phyloP scores from a whole-genome alignment of 2,888 invertebrate genomes.

The Allacma fusca region DNA sequence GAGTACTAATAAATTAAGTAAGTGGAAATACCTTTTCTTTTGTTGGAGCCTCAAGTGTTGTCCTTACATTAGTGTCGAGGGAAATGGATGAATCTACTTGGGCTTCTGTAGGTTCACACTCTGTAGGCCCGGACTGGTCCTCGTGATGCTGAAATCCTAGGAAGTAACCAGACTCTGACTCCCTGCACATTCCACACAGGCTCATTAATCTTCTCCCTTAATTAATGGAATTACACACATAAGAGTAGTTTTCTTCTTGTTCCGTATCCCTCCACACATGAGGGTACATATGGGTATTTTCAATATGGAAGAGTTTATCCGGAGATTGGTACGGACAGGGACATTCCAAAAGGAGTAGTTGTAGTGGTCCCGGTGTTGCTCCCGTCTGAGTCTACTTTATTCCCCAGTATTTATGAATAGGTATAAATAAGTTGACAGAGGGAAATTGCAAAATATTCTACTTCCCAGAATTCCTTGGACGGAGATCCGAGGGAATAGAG shows the following conservation, averaged over 20 bases:
- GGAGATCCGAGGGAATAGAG: too few species aligned
- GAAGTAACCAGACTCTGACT: neutral
- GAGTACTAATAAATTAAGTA: constrained; percentile 23
- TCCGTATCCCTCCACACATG: neutral
- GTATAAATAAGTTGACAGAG: too few species aligned
- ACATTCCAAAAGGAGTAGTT: too few species aligned
- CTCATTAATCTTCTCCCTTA: constrained; percentile 44
- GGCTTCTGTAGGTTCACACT: neutral
- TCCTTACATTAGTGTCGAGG: constrained; percentile 18
- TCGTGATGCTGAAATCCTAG: neutral
- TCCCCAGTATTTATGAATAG: too few species aligned
- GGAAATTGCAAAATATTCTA: too few species aligned
- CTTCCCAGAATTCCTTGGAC: too few species aligned
- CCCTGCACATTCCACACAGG: constrained; percentile 36
- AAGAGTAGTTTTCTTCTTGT: neutral
- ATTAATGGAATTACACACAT: constrained; percentile 44
- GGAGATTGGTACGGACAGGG: too few species aligned
- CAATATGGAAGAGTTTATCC: too few species aligned
- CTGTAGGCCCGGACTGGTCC: too few species aligned
- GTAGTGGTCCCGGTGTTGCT: too few species aligned
- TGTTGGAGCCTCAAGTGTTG: constrained; percentile 25
- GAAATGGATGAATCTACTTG: constrained; percentile 21
- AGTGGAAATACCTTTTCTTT: constrained; percentile 27
- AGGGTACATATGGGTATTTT: neutral
- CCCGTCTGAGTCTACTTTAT: too few species aligned